Evolutionary conservation across 2,797 vertebrate genomes (phyloP).

Genomic region (Nannoperca australis): DNA sequence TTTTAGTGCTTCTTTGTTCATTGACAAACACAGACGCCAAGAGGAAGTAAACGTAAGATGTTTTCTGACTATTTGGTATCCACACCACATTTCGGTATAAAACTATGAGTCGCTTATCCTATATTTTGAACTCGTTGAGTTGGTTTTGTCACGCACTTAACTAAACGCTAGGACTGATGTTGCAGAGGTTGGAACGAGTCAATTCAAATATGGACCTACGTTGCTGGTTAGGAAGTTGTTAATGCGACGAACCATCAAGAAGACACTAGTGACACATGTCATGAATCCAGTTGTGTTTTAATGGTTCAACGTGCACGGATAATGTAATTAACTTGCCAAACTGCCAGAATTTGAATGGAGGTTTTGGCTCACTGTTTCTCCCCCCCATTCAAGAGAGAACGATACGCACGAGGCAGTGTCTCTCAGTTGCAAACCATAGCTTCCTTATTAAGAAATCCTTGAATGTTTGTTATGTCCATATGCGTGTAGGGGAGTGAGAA

Average conservation of each 20-base stretch:
- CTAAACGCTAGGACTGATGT: not conserved
- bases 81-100: fast-evolving
- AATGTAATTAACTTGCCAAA: not conserved
- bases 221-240: not conserved
- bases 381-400: not conserved
- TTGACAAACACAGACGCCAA: not conserved
- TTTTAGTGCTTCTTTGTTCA: not conserved
- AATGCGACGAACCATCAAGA: not conserved
- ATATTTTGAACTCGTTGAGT: not conserved
- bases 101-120: not conserved
- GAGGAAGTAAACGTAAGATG: fast-evolving
- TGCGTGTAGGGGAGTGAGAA: not conserved
- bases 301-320: not conserved
- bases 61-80: fast-evolving
- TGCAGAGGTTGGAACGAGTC: not conserved
- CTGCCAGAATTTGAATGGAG: not conserved
- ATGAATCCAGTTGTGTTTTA: not conserved
- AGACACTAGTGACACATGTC: not conserved
- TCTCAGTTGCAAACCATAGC: not conserved
- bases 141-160: not conserved
- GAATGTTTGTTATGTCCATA: not conserved
- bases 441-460: not conserved
- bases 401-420: not conserved
- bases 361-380: not conserved
- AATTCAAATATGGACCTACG: not conserved